Evolutionary conservation across 2,113 vertebrate genomes (phyloP).

Genomic region (Coracopsis vasa): DNA sequence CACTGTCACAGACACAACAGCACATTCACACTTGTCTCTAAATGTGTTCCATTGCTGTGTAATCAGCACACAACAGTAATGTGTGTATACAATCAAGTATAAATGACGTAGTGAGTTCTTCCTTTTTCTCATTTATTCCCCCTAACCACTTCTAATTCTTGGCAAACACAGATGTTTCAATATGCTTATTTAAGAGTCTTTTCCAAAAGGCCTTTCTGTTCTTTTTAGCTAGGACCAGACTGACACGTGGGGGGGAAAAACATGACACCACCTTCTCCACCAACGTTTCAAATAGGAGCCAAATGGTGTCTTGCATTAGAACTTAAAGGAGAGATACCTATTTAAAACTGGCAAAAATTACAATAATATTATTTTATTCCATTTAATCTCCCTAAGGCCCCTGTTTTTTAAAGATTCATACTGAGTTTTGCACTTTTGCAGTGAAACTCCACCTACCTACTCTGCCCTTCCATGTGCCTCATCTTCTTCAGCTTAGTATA

Average conservation of each 20-base stretch:
- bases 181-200: neutral
- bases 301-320: slow-evolving; percentile 15
- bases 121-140: neutral
- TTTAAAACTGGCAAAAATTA: slow-evolving; percentile 14
- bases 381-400: neutral
- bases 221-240: slow-evolving; percentile 17
- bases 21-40: neutral
- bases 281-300: slow-evolving; percentile 21
- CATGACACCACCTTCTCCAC: neutral
- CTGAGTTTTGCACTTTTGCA: neutral
- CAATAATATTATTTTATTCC: neutral
- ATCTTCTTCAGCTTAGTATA: slow-evolving; percentile 6
- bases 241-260: slow-evolving; percentile 41
- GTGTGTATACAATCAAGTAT: neutral
- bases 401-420: neutral
- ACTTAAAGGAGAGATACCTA: neutral
- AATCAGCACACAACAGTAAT: neutral
- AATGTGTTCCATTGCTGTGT: neutral
- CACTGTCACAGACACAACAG: neutral
- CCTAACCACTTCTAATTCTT: slow-evolving; percentile 6
- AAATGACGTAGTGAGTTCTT: neutral
- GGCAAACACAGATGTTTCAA: neutral
- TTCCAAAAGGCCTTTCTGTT: slow-evolving; percentile 33
- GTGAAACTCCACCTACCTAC: neutral
- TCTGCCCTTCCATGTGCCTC: slow-evolving; percentile 16